Evolutionary conservation across 2,888 invertebrate species (phyloP).

Genomic region (Priocnemis perturbator): DNA sequence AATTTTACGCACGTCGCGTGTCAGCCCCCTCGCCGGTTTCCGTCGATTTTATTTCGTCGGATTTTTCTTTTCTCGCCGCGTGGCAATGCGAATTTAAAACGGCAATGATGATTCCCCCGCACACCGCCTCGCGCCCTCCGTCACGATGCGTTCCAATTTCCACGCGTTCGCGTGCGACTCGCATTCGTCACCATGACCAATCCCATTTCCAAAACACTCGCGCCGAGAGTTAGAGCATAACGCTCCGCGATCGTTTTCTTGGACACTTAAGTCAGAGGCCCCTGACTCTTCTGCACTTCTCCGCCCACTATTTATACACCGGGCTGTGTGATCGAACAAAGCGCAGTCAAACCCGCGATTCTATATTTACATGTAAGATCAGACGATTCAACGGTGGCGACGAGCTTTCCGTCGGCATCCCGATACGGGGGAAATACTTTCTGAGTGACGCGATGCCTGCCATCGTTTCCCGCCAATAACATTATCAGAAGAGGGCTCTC

Average conservation of each 20-base stretch:
- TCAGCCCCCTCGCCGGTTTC: no score
- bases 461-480: constrained; percentile 2
- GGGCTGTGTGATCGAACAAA: constrained; percentile 58
- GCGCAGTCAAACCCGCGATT: constrained; percentile 58
- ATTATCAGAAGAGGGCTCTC: neutral
- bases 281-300: constrained; percentile 31
- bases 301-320: constrained; percentile 23
- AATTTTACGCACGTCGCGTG: no score
- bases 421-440: constrained; percentile 9
- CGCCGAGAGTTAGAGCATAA: neutral
- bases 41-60: no score
- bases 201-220: neutral
- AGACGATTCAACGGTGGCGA: constrained; percentile 13
- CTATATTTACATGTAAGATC: constrained; percentile 64
- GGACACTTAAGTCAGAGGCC: constrained; percentile 5
- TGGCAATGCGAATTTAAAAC: no score
- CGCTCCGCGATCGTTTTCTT: constrained; percentile 7
- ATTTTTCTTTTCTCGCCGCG: no score
- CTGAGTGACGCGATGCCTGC: constrained; percentile 1
- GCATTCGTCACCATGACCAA: neutral
- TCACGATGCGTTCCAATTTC: no score
- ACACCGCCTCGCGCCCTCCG: no score
- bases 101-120: no score
- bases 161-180: no score
- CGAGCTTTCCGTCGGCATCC: neutral